These are phyloP conservation scores for Polypedilum pembai DNA, from an alignment of 1,140 invertebrate genomes.

Conservation along the genomic window DNA sequence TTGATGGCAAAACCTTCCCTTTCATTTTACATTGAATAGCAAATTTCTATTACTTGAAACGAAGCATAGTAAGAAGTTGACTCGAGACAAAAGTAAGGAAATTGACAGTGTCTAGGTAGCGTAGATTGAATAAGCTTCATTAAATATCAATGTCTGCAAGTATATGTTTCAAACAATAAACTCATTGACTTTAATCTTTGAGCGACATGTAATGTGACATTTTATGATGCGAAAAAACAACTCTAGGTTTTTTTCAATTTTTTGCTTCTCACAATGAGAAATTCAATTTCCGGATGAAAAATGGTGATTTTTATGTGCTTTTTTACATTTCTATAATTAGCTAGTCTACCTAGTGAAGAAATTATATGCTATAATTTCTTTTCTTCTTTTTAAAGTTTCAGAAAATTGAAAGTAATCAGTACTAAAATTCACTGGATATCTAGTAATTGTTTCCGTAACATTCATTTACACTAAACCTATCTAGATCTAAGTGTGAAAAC, in stretches of 20 bases:
- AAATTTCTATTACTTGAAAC: neutral
- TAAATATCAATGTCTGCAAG: conserved; percentile 3
- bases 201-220: conserved; percentile 9
- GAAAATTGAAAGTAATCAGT: too few relatives aligned
- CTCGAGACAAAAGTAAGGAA: neutral
- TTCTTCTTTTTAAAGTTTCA: too few relatives aligned
- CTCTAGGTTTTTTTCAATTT: neutral
- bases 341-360: too few relatives aligned
- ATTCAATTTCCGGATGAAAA: neutral
- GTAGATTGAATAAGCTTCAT: conserved; percentile 6
- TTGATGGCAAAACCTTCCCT: conserved; percentile 15
- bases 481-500: too few relatives aligned
- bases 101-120: neutral
- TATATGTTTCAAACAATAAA: neutral
- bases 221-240: neutral
- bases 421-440: too few relatives aligned
- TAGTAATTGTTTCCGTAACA: too few relatives aligned
- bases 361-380: too few relatives aligned
- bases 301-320: neutral
- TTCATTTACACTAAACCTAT: too few relatives aligned
- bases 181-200: neutral
- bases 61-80: neutral
- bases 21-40: neutral
- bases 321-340: too few relatives aligned
- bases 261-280: conserved; percentile 7